Percentiles rank a stretch among this genome's conserved stretches.
Evolutionary conservation across 2,797 vertebrate genomes (phyloP).

Genomic region (Phoxinus dragarum): DNA sequence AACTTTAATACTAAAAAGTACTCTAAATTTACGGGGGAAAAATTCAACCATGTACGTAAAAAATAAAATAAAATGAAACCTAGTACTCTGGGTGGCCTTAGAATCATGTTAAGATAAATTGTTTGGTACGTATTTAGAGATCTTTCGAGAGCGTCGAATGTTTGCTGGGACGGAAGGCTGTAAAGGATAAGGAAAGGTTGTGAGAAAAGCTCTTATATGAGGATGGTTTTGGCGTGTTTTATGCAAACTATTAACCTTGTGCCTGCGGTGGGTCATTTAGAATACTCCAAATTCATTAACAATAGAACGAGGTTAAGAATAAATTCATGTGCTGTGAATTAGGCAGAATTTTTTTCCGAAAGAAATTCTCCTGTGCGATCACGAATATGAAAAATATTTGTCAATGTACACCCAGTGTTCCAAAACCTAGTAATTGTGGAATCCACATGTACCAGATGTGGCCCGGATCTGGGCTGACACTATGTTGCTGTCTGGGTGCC

Average conservation of each 20-base stretch:
- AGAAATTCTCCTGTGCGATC: neutral
- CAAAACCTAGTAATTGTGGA: neutral
- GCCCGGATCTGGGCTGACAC: no score
- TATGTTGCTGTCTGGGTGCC: no score
- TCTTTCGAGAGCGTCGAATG: neutral
- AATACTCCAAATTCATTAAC: neutral
- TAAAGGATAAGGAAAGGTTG: neutral
- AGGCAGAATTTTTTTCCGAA: neutral
- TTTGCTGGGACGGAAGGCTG: neutral
- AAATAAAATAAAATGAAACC: no score
- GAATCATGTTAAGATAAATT: neutral
- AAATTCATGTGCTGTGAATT: neutral
- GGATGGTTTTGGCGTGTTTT: neutral
- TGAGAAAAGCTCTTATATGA: neutral
- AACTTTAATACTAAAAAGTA: neutral
- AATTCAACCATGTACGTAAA: no score
- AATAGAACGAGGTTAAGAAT: neutral
- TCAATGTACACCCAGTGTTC: neutral
- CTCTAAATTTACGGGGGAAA: neutral
- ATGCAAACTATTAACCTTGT: neutral
- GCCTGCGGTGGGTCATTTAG: neutral
- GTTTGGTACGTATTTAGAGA: neutral
- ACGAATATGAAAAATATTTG: neutral
- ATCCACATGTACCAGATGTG: no score
- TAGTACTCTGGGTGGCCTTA: neutral